phyloP scores from a whole-genome alignment of 2,113 vertebrate species.

The Tupaia tana region DNA sequence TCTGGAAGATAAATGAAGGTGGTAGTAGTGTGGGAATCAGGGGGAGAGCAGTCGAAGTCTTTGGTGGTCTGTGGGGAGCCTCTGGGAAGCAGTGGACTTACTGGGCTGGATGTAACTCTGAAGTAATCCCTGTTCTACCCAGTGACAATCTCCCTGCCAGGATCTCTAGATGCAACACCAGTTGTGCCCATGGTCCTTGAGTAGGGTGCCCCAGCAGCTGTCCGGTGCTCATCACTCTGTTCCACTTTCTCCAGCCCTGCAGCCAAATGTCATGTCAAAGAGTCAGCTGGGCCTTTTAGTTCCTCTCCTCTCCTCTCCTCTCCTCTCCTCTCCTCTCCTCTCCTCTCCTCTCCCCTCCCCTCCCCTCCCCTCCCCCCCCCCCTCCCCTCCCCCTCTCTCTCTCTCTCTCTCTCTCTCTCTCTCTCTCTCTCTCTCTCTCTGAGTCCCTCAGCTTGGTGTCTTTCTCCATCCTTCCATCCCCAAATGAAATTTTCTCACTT shows the following conservation, averaged over 20 bases:
- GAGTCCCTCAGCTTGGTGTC: not conserved
- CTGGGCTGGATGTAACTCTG: not conserved
- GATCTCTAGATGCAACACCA: not conserved
- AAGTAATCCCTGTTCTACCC: not conserved
- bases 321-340: no score
- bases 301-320: not conserved
- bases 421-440: no score
- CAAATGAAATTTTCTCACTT: not conserved
- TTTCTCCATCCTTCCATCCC: not conserved
- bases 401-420: no score
- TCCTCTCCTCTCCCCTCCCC: no score
- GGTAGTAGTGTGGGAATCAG: not conserved
- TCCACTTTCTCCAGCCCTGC: not conserved
- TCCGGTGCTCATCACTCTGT: not conserved
- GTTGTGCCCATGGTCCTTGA: no score
- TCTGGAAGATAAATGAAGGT: not conserved
- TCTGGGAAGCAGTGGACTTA: not conserved
- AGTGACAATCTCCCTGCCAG: not conserved
- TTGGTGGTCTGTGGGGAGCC: rapidly evolving
- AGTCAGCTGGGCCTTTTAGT: not conserved
- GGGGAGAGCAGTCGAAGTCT: not conserved
- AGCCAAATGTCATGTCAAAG: not conserved
- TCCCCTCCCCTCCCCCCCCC: no score
- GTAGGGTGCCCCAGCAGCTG: not conserved
- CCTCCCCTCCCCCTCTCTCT: no score